A percentile compares a stretch with the other conserved stretches of the same genome.
Conservation (phyloP, 92 coral and sea anemone genomes). For the Chrysogorgia sp. region DNA sequence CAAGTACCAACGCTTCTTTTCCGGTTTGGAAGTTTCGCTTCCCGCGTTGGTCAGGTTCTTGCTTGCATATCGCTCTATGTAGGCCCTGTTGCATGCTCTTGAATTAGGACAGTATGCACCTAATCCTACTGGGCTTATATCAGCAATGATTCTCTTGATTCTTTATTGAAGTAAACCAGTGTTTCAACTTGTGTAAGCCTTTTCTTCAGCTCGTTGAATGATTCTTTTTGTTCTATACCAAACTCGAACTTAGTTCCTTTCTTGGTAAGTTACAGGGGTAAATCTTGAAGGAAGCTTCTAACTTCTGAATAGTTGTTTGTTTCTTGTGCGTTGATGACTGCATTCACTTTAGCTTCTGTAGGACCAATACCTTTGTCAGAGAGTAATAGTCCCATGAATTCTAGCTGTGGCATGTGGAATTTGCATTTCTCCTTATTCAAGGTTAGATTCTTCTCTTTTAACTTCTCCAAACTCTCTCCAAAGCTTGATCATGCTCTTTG, state of each 20-base stretch:
- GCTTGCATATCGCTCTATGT: too few species aligned
- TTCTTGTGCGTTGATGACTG: slow-evolving; percentile 42
- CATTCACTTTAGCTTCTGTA: slow-evolving; percentile 57
- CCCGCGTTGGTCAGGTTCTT: too few species aligned
- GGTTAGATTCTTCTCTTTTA: slow-evolving; percentile 53
- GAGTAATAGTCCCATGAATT: slow-evolving; percentile 46
- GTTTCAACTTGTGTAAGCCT: slow-evolving; percentile 35
- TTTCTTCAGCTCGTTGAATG: slow-evolving; percentile 47
- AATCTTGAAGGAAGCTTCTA: slow-evolving; percentile 51
- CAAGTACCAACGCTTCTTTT: too few species aligned
- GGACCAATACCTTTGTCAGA: slow-evolving; percentile 59
- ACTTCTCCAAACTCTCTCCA: too few species aligned
- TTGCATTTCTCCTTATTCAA: slow-evolving; percentile 54
- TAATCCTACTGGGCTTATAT: slow-evolving; percentile 67
- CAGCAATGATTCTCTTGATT: slow-evolving; percentile 46
- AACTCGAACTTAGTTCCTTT: slow-evolving; percentile 22
- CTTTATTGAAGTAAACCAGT: slow-evolving; percentile 27
- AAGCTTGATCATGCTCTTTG: slow-evolving; percentile 22
- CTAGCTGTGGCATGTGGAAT: slow-evolving; percentile 56
- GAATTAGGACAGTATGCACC: too few species aligned
- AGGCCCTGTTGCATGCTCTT: too few species aligned
- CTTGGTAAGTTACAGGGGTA: slow-evolving; percentile 36
- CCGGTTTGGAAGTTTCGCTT: too few species aligned
- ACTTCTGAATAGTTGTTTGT: slow-evolving; percentile 49
- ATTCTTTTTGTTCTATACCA: slow-evolving; percentile 34